Percentiles rank a stretch among this genome's conserved stretches.
Conservation (phyloP, 2,888 invertebrate species). For the Nysson spinosus region DNA sequence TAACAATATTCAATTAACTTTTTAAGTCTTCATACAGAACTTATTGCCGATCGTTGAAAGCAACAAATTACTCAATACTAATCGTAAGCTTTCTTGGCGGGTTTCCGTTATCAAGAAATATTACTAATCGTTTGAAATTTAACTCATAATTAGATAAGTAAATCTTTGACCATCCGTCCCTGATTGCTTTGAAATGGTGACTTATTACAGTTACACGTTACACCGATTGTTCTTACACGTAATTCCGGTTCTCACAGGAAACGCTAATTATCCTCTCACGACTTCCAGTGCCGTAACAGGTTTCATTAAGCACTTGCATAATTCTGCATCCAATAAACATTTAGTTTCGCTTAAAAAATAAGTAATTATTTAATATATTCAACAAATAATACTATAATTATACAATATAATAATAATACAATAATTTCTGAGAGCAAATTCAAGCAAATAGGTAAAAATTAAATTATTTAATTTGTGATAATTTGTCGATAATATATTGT, state of each 20-base stretch:
- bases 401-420: too few species aligned
- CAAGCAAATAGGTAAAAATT: too few species aligned
- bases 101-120: background rate
- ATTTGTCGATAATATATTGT: too few species aligned
- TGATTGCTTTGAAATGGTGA: too few species aligned
- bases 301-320: constrained; percentile 14
- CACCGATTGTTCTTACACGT: background rate
- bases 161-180: background rate
- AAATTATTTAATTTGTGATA: too few species aligned
- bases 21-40: constrained; percentile 13
- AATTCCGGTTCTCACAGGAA: constrained; percentile 9
- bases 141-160: background rate
- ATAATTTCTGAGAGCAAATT: too few species aligned
- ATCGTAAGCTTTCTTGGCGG: background rate
- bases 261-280: constrained; percentile 9
- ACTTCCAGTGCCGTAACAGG: background rate
- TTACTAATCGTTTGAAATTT: background rate
- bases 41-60: background rate
- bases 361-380: too few species aligned
- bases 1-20: constrained; percentile 11
- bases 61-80: background rate
- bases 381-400: too few species aligned
- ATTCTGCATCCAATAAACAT: constrained; percentile 8
- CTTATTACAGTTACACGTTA: too few species aligned
- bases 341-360: background rate